Conservation (phyloP, 2,113 vertebrate species). For the Istiophorus platypterus region DNA sequence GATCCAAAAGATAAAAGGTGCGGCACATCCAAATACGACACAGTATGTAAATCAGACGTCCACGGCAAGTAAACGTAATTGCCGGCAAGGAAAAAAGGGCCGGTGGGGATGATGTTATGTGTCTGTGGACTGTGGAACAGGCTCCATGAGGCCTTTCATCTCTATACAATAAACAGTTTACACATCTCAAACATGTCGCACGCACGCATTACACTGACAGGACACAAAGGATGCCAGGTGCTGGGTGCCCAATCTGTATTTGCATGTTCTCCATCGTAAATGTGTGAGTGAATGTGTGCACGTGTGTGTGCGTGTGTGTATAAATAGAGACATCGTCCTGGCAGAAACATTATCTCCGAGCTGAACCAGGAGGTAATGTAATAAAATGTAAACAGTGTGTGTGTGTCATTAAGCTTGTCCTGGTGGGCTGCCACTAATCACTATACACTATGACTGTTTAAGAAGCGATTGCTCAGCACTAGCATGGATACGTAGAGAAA, state of each 20-base stretch:
- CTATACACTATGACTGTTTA: conserved; percentile 41
- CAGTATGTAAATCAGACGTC: conserved; percentile 58
- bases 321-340: conserved; percentile 8
- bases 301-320: conserved; percentile 9
- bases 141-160: conserved; percentile 65
- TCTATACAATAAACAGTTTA: conserved; percentile 68
- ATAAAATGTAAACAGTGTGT: conserved; percentile 57
- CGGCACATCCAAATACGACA: conserved; percentile 44
- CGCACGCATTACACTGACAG: conserved; percentile 25
- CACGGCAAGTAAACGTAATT: conserved; percentile 33
- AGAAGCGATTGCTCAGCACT: conserved; percentile 45
- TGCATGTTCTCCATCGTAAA: conserved; percentile 16
- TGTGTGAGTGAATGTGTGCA: neutral
- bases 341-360: conserved; percentile 37
- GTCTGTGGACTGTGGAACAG: conserved; percentile 31
- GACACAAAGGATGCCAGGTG: conserved; percentile 42
- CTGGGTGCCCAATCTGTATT: conserved; percentile 14
- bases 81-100: conserved; percentile 26
- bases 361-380: conserved; percentile 54
- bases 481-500: conserved; percentile 21
- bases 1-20: conserved; percentile 64
- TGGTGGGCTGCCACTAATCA: conserved; percentile 68
- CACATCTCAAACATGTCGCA: conserved; percentile 50
- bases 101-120: conserved; percentile 17
- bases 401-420: conserved; percentile 46